Percentiles rank a stretch among this genome's conserved stretches.
These are phyloP conservation scores for Drosophila tanythrix DNA, from an alignment of 2,888 invertebrate species.

Conservation along the genomic window DNA sequence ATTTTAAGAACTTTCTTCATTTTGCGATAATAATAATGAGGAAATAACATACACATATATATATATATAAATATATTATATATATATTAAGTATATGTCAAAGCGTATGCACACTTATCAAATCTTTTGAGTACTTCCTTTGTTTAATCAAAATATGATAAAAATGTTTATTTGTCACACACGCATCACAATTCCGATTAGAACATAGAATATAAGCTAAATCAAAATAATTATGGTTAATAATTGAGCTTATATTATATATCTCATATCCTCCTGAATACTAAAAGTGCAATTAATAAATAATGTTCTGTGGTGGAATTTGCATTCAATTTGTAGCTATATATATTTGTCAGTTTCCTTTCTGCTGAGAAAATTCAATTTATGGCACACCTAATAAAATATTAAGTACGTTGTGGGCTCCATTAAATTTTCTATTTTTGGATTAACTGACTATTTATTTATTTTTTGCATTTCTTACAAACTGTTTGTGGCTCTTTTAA, in stretches of 20 bases:
- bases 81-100: background rate
- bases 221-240: background rate
- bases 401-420: background rate
- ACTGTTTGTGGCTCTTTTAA: background rate
- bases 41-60: background rate
- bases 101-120: background rate
- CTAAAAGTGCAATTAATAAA: too few species aligned
- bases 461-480: background rate
- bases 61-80: too few species aligned
- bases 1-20: background rate
- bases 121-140: constrained; percentile 15
- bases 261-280: background rate
- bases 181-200: constrained; percentile 3
- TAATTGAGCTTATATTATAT: too few species aligned
- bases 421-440: background rate
- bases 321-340: background rate
- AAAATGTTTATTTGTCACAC: background rate
- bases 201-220: background rate
- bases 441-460: background rate
- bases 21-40: background rate
- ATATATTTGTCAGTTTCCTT: background rate
- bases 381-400: background rate
- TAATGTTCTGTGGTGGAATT: background rate
- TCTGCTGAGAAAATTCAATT: background rate
- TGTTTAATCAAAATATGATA: constrained; percentile 10